These are phyloP conservation scores for Exocentrus adspersus DNA, from an alignment of 2,888 invertebrate genomes.

Conservation along the genomic window DNA sequence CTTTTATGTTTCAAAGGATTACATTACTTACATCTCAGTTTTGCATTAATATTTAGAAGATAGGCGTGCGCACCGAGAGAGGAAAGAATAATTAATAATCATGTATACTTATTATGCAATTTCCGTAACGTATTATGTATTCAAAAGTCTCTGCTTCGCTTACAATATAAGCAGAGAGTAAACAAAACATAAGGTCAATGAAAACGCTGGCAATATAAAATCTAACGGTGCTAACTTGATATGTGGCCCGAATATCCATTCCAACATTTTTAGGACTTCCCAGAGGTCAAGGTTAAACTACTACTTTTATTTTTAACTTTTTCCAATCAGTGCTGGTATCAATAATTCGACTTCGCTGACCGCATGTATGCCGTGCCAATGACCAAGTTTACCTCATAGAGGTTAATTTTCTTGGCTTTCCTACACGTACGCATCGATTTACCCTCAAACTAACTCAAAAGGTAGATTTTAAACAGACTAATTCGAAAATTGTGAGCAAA, in stretches of 20 bases:
- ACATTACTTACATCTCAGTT: no score
- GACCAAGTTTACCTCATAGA: constrained; percentile 50
- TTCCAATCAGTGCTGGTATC: constrained; percentile 45
- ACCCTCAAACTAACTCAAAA: no score
- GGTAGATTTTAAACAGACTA: no score
- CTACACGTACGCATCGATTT: constrained; percentile 34
- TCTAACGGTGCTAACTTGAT: constrained; percentile 52
- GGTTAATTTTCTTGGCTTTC: constrained; percentile 48
- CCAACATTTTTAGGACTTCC: constrained; percentile 52
- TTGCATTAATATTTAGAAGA: background rate
- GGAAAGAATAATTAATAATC: constrained; percentile 9
- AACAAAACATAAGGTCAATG: constrained; percentile 49
- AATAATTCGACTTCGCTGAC: constrained; percentile 43
- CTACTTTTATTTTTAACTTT: constrained; percentile 59
- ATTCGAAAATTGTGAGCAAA: no score
- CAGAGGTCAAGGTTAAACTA: constrained; percentile 54
- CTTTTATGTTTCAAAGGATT: no score
- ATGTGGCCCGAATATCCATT: constrained; percentile 54
- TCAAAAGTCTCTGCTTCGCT: constrained; percentile 22
- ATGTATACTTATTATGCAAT: constrained; percentile 22
- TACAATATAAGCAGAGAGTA: constrained; percentile 22
- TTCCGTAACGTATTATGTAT: constrained; percentile 22
- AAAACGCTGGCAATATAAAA: constrained; percentile 53
- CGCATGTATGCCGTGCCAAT: constrained; percentile 50
- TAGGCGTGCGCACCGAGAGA: background rate